phyloP scores from a whole-genome alignment of 2,113 vertebrate genomes.

The Rana temporaria region DNA sequence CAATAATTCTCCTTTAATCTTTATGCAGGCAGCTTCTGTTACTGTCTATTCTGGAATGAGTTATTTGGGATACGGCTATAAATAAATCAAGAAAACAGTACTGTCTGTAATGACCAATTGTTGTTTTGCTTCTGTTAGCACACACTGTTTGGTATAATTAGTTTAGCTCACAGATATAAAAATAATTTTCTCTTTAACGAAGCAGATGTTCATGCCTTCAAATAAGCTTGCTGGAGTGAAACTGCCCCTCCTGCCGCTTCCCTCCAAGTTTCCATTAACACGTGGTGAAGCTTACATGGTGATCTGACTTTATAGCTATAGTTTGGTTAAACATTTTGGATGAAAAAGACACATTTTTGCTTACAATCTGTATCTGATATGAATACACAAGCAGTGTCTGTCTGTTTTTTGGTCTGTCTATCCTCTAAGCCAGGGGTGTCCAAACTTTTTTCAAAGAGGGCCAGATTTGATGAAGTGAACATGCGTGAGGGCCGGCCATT shows the following conservation, averaged over 20 bases:
- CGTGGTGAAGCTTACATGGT: background rate
- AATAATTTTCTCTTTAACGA: constrained; percentile 29
- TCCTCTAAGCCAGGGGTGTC: no score
- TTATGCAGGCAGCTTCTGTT: background rate
- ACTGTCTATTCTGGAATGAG: background rate
- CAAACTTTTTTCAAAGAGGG: no score
- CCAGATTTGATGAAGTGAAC: no score
- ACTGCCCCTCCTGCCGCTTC: background rate
- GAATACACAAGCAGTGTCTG: no score
- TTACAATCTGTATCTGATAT: no score
- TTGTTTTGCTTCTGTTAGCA: background rate
- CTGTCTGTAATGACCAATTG: background rate
- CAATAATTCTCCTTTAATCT: no score
- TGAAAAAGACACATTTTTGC: no score
- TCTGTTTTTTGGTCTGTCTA: no score
- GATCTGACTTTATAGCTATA: background rate
- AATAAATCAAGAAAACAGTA: constrained; percentile 8
- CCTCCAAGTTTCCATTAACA: constrained; percentile 3
- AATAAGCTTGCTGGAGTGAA: background rate
- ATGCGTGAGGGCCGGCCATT: no score
- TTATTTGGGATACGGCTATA: background rate
- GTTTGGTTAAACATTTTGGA: no score
- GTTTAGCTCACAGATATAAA: constrained; percentile 13
- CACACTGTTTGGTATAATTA: constrained; percentile 27
- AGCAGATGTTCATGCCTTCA: constrained; percentile 26